Evolutionary conservation across 2,113 vertebrate genomes (phyloP).

Genomic region (Donacobius atricapilla): DNA sequence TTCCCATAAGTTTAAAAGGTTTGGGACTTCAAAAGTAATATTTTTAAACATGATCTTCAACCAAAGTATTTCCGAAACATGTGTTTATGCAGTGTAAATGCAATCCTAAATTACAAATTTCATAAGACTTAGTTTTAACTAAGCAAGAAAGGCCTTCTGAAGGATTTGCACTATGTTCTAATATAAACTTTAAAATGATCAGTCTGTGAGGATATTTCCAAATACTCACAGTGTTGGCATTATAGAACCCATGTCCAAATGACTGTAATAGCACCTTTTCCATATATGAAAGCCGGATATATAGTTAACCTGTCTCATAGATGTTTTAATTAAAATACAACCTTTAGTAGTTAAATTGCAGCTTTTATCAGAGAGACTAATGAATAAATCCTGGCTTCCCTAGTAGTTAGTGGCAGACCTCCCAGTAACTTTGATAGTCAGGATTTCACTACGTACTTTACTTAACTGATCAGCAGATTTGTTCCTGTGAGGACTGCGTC

Average conservation of each 20-base stretch:
- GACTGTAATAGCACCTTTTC: neutral
- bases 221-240: neutral
- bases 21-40: neutral
- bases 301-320: neutral
- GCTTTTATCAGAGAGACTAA: neutral
- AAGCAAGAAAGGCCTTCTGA: neutral
- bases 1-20: neutral
- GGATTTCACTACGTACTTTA: slow-evolving; percentile 24
- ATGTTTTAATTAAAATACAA: neutral
- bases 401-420: neutral
- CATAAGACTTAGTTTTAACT: neutral
- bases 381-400: neutral
- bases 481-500: slow-evolving; percentile 23
- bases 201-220: neutral
- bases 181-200: neutral
- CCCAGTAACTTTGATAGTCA: neutral
- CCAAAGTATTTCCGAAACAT: neutral
- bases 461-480: neutral
- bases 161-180: neutral
- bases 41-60: neutral
- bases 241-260: neutral
- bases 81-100: neutral
- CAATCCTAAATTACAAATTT: neutral
- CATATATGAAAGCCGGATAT: neutral
- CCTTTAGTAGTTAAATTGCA: neutral